phyloP scores from a whole-genome alignment of 2,888 invertebrate genomes.

The Cerastis leucographa region DNA sequence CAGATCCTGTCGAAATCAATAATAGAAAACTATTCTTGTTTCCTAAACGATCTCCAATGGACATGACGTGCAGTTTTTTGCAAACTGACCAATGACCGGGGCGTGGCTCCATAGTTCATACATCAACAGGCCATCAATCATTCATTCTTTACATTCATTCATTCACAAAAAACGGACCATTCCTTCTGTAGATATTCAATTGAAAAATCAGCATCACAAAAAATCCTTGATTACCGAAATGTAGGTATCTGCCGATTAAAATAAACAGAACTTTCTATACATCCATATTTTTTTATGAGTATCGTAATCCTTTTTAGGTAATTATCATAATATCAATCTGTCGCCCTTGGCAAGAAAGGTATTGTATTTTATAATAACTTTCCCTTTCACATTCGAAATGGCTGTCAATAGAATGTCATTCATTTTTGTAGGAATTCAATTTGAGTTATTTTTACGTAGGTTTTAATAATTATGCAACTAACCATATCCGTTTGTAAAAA shows the following conservation, averaged over 20 bases:
- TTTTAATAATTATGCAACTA: not conserved
- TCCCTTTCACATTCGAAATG: constrained; percentile 13
- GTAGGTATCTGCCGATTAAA: constrained; percentile 5
- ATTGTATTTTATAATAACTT: constrained; percentile 44
- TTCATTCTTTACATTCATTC: constrained; percentile 11
- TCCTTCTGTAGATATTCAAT: constrained; percentile 31
- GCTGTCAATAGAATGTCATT: constrained; percentile 27
- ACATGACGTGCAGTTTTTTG: constrained; percentile 53
- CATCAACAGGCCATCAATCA: constrained; percentile 57
- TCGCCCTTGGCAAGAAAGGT: constrained; percentile 40
- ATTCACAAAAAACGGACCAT: constrained; percentile 36
- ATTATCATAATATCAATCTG: constrained; percentile 14
- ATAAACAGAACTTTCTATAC: constrained; percentile 18
- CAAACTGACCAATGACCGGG: constrained; percentile 24
- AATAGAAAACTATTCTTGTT: constrained; percentile 27
- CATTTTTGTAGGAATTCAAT: constrained; percentile 28
- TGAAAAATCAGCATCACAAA: constrained; percentile 23
- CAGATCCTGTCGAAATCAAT: constrained; percentile 42
- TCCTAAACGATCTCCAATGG: constrained; percentile 28
- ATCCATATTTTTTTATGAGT: not conserved
- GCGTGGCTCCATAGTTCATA: constrained; percentile 34
- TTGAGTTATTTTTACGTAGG: not conserved
- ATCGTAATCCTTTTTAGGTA: constrained; percentile 29
- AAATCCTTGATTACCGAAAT: constrained; percentile 26
- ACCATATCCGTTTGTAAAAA: not conserved